Percentiles rank a stretch among this genome's conserved stretches.
These are phyloP conservation scores for Semotilus atromaculatus DNA, from an alignment of 2,797 vertebrate genomes.

Conservation along the genomic window DNA sequence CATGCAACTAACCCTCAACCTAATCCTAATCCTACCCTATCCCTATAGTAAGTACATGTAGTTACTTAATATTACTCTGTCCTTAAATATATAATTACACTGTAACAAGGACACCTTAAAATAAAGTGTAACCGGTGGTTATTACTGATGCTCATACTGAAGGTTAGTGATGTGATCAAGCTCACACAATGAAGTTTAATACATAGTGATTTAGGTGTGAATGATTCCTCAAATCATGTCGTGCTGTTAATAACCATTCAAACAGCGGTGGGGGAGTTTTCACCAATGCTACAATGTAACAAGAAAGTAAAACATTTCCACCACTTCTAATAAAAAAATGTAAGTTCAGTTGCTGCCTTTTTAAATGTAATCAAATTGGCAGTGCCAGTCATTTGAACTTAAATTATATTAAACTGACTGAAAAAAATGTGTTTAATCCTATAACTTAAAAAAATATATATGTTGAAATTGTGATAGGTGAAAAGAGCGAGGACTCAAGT, in stretches of 20 bases:
- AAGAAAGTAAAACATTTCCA: neutral
- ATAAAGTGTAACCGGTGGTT: too few relatives aligned
- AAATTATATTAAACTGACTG: neutral
- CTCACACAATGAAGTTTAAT: neutral
- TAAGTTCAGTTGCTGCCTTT: neutral
- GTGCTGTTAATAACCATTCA: neutral
- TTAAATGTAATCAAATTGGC: neutral
- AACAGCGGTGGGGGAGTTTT: neutral
- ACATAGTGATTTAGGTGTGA: neutral
- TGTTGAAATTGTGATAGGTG: too few relatives aligned
- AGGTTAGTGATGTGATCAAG: neutral
- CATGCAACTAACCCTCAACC: too few relatives aligned
- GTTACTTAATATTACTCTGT: too few relatives aligned
- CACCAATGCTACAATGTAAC: neutral
- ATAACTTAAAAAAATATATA: neutral
- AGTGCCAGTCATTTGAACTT: neutral
- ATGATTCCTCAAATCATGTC: neutral
- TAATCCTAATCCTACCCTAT: too few relatives aligned
- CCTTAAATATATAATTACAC: too few relatives aligned
- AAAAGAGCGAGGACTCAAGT: too few relatives aligned
- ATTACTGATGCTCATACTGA: neutral
- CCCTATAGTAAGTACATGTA: too few relatives aligned
- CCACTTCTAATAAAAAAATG: neutral
- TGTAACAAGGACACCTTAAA: too few relatives aligned
- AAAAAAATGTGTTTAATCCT: neutral